Conservation (phyloP, 2,797 vertebrate genomes). For the Caiman crocodilus region DNA sequence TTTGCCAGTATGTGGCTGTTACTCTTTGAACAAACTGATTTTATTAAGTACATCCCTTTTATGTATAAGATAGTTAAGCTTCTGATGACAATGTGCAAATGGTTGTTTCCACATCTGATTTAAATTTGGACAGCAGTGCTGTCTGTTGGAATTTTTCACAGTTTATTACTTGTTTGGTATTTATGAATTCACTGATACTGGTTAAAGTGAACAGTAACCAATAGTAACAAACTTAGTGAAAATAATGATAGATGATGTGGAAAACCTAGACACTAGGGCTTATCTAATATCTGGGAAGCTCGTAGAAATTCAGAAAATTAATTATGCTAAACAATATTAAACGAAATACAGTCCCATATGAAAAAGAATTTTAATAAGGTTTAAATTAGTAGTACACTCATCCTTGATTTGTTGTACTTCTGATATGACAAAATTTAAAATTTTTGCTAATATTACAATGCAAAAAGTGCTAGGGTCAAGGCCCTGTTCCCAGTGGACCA, state of each 20-base stretch:
- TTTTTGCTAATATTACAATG: slow-evolving; percentile 23
- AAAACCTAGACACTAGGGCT: neutral
- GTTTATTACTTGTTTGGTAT: neutral
- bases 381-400: slow-evolving; percentile 22
- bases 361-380: neutral
- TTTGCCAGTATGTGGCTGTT: slow-evolving; percentile 16
- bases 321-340: neutral
- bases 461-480: neutral
- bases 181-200: neutral
- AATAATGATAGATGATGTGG: neutral
- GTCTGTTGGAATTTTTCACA: neutral
- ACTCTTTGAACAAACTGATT: slow-evolving; percentile 57
- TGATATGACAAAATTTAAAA: neutral
- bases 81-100: neutral
- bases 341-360: neutral
- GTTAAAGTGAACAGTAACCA: neutral
- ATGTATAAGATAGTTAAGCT: neutral
- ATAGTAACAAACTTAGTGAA: neutral
- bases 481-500: neutral
- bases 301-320: neutral
- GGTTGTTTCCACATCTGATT: neutral
- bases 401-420: neutral
- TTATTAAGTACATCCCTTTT: slow-evolving; percentile 1
- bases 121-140: neutral
- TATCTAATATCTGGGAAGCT: neutral